A percentile compares a stretch with the other conserved stretches of the same genome.
phyloP scores from a whole-genome alignment of 1,140 invertebrate genomes.

The Lepidostoma basale region DNA sequence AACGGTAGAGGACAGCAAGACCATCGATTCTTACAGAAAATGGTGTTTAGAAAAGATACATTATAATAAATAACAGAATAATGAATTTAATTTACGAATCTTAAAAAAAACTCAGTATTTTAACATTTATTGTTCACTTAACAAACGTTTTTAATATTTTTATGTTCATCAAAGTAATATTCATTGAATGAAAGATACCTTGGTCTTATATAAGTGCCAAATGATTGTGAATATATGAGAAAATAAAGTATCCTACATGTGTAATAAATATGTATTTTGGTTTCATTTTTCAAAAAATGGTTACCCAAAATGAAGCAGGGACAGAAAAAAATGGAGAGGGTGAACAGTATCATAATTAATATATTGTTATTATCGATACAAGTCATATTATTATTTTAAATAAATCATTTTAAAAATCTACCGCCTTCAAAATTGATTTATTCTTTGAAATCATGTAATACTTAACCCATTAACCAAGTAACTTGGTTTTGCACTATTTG shows the following conservation, averaged over 20 bases:
- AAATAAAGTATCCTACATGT: constrained; percentile 26
- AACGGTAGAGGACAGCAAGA: not conserved
- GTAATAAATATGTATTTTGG: not conserved
- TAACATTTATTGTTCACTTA: constrained; percentile 26
- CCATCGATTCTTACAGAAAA: constrained; percentile 4
- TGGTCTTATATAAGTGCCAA: constrained; percentile 46
- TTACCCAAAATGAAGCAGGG: constrained; percentile 11
- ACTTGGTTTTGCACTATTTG: no score
- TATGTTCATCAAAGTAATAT: constrained; percentile 22
- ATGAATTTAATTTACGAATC: constrained; percentile 7
- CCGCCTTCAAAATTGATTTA: no score
- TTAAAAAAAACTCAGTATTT: constrained; percentile 25
- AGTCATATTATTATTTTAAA: no score
- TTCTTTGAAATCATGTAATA: no score
- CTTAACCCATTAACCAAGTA: no score
- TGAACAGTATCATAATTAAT: no score
- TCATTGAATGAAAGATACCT: constrained; percentile 25
- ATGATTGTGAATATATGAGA: constrained; percentile 39
- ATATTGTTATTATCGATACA: no score
- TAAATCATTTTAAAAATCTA: no score
- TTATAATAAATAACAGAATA: constrained; percentile 19
- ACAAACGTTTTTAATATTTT: constrained; percentile 13
- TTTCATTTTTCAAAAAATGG: constrained; percentile 13
- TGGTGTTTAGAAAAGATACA: constrained; percentile 27
- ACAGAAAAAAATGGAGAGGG: no score